phyloP scores from a whole-genome alignment of 2,797 vertebrate species.

The Paguma larvata region DNA sequence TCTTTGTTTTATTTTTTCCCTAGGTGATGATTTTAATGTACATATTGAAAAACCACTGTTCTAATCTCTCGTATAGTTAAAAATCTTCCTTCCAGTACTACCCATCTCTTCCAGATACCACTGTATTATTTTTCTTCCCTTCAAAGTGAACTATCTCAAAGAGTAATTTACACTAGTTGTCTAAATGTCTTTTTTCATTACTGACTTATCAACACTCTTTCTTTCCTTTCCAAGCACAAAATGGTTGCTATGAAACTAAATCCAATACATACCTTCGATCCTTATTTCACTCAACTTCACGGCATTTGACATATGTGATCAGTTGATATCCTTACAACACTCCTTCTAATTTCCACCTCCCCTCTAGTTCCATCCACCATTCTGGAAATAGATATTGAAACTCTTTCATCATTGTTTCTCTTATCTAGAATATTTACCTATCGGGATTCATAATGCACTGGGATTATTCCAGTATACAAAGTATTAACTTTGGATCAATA shows the following conservation, averaged over 20 bases:
- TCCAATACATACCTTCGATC: not conserved
- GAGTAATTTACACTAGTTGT: not conserved
- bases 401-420: not conserved
- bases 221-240: not conserved
- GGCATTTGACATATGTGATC: not conserved
- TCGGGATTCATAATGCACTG: not conserved
- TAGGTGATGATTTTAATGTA: not conserved
- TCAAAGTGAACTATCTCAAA: not conserved
- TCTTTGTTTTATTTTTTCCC: not conserved
- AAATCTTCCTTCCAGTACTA: not conserved
- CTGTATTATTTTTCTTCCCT: not conserved
- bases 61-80: not conserved
- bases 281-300: not conserved
- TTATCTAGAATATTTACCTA: not conserved
- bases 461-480: not conserved
- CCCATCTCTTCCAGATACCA: not conserved
- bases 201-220: not conserved
- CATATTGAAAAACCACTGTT: not conserved
- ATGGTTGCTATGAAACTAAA: not conserved
- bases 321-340: not conserved
- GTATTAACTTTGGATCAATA: not conserved
- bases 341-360: not conserved
- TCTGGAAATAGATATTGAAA: constrained; percentile 2
- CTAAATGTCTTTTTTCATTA: not conserved
- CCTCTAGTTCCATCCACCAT: not conserved